Evolutionary conservation across 2,797 vertebrate genomes (phyloP).

Genomic region (Columba guinea): DNA sequence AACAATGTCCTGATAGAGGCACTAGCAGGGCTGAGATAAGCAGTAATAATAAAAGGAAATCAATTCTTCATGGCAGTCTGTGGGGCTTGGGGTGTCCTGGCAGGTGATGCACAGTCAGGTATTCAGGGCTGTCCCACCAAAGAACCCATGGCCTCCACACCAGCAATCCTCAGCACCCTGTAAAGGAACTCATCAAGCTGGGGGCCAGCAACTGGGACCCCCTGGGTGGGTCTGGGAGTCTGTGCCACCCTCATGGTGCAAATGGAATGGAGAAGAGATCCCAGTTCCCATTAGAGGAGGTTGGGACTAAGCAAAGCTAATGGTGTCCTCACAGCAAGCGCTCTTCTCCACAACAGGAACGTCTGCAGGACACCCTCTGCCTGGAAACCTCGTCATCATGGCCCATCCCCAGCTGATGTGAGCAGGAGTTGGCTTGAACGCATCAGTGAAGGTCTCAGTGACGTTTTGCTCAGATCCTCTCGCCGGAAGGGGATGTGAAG

Average conservation of each 20-base stretch:
- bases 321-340: neutral
- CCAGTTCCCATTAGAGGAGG: neutral
- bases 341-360: neutral
- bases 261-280: neutral
- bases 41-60: neutral
- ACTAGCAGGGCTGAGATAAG: slow-evolving; percentile 6
- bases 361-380: neutral
- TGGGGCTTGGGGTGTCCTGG: neutral
- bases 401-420: neutral
- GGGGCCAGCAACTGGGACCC: neutral
- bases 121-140: neutral
- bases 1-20: neutral
- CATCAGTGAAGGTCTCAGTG: neutral
- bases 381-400: neutral
- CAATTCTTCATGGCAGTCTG: fast-evolving
- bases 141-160: neutral
- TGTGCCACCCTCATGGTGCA: neutral
- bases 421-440: neutral
- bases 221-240: neutral
- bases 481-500: neutral
- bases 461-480: neutral
- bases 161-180: neutral
- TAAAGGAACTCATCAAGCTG: neutral
- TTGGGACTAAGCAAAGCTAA: neutral
- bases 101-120: fast-evolving